phyloP scores from a whole-genome alignment of 2,888 invertebrate species.

The Sylvicola cinctus region DNA sequence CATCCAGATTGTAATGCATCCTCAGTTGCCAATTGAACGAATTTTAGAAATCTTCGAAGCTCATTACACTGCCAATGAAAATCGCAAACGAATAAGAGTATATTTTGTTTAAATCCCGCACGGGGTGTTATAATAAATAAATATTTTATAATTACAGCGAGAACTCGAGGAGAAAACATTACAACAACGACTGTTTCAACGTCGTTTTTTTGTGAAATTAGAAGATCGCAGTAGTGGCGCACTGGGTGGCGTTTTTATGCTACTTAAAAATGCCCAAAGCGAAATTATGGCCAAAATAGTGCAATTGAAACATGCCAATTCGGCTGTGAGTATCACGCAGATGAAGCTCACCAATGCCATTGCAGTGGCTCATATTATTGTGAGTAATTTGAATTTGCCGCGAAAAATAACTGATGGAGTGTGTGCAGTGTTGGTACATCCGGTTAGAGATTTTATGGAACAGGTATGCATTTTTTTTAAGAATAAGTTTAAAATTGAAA shows the following conservation, averaged over 20 bases:
- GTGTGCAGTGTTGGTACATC: conserved; percentile 16
- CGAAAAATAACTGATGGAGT: conserved; percentile 17
- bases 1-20: conserved; percentile 14
- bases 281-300: conserved; percentile 1
- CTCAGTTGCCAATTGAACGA: conserved; percentile 14
- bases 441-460: conserved; percentile 23
- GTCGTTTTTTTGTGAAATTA: conserved; percentile 8
- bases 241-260: conserved; percentile 2
- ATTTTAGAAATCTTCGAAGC: conserved; percentile 18
- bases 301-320: neutral
- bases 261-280: conserved; percentile 5
- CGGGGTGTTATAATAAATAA: neutral
- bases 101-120: neutral
- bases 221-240: conserved; percentile 6
- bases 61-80: conserved; percentile 20
- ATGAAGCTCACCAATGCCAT: conserved; percentile 19
- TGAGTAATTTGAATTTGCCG: conserved; percentile 18
- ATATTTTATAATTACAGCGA: conserved; percentile 1
- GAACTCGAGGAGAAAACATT: conserved; percentile 3
- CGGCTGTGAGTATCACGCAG: conserved; percentile 8
- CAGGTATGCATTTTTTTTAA: conserved; percentile 10
- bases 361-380: conserved; percentile 16
- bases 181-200: conserved; percentile 7
- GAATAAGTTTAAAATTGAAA: no score
- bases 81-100: conserved; percentile 20